Conservation (phyloP, 2,113 vertebrate species). For the Raphicerus campestris region DNA sequence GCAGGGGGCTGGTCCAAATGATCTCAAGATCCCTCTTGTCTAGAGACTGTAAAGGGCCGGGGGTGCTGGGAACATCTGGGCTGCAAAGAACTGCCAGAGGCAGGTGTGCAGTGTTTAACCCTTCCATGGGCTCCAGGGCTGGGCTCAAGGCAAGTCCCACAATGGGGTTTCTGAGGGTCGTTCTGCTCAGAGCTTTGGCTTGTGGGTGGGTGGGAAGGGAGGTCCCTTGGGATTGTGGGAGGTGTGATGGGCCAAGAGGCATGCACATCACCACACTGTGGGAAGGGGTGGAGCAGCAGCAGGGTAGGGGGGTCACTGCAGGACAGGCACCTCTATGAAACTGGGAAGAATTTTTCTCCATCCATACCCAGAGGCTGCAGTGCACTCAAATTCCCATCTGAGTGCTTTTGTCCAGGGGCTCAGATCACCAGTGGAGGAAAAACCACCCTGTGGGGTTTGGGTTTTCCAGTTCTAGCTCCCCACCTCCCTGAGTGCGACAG, state of each 20-base stretch:
- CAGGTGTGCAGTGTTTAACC: neutral
- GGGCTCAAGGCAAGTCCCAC: neutral
- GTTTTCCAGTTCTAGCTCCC: neutral
- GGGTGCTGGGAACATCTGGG: neutral
- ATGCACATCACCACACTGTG: rapidly evolving
- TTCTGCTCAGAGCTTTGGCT: neutral
- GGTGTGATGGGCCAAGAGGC: too few relatives aligned
- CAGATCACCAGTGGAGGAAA: neutral
- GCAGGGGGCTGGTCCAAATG: too few relatives aligned
- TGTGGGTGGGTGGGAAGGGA: neutral
- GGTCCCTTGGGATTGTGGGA: too few relatives aligned
- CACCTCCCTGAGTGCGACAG: neutral
- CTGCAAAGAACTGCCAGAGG: neutral
- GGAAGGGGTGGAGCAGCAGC: neutral
- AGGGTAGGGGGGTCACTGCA: neutral
- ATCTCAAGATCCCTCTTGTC: neutral
- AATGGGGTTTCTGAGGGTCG: neutral
- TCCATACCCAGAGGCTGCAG: neutral
- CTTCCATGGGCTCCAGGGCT: neutral
- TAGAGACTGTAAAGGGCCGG: neutral
- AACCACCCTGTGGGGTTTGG: neutral
- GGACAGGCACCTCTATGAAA: neutral
- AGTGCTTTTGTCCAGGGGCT: neutral
- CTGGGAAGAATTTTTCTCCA: neutral
- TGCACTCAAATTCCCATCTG: too few relatives aligned